Base-by-base conservation (phyloP, 2,888 invertebrate genomes). In the Hartigia nigra region DNA sequence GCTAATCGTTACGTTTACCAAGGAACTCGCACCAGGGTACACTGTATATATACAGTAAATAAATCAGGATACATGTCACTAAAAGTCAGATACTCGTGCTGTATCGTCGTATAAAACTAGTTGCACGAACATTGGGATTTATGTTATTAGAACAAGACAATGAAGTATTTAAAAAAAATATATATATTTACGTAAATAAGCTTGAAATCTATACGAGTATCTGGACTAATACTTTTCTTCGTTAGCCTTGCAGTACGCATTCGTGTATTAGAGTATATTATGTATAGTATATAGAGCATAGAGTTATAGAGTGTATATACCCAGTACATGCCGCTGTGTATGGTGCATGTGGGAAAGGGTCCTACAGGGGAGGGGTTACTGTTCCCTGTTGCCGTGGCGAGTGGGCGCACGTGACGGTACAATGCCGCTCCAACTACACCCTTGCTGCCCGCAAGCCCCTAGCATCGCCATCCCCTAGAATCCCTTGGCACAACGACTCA, bases 401-500 rank as follows among this genome's bases (percentile, higher is more conserved):
- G 90, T 91, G 90, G 88, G 82, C 86, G 90, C 89, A 87, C 90
- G 90, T 90, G 90, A 90, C 89, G 84, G 82, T 84, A 90, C 90
- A 91, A 91, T 91, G 86, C 90, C 86, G 86, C 84, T 87, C 88
- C 87, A 87, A 85, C 85, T 89, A 84, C 84, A 86, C 87, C 86
- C 85, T 87, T 86, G 82, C 81, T 81, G 74, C 36, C 31, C 55
- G 77, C 36, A 72, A 69, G 39, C 78, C 79, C 82, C 79, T 70
- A 14, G 31, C 76, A 55, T 76, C 55, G 31, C 36, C 39, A 76
- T 76, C 31, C 77, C 76, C 78, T 77, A 32, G 32, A 72, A 72
- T 72, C 72, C 72, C 72, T 55, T 34, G 72, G 72, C 72, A 79
- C 79, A 55, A 70, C 39, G 78, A 76, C 77, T 77, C 76, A 79